Base-by-base conservation (phyloP, 2,113 vertebrate genomes). In the Pipa parva region DNA sequence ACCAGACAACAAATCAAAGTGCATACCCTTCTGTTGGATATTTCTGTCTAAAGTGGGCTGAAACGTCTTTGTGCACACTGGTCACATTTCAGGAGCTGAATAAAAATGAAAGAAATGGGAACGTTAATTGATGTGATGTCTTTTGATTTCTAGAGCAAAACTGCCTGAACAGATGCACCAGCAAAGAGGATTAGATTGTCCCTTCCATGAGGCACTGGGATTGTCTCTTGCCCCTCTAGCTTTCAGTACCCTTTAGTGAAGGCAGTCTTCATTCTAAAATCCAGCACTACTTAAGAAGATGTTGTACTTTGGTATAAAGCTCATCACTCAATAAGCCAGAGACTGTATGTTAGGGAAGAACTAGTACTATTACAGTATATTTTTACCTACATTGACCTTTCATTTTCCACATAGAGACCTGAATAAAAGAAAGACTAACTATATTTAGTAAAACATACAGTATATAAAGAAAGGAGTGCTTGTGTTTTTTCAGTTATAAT, bases 141-240 rank as follows among this genome's bases (percentile, higher is more conserved):
- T 92, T 94, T 93, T 93, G 87, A 92, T 91, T 92, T 86, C 78
- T 80, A 81, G 86, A 85, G 87, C 83, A 89, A 91, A 90, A 88
- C 79, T 83, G 81, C 83, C 84, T 79, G 83, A 88, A 87, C 89
- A 92, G 90, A 94, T 94, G 90, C 88, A 92, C 75, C 72, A 83
- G 89, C 78, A 90, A 92, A 92, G 88, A 89, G 88, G 93, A 95
- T 95, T 97, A 96, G 91, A 87, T 86, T 80, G 86, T 88, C 85
- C 83, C 86, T 85, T 87, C 81, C 84, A 86, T 88, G 84, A 89
- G 29, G 42, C 85, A 81, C 85, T 87, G 88, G 81, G 86, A 82
- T 82, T 87, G 83, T 79, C 75, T 86, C 85, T 81, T 84, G 76
- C 78, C 77, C 76, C 80, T 86, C 83, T 82, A 78, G 77, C 78